Evolutionary conservation across 2,113 vertebrate species (phyloP), one percentile per base, ranked within the genome.

Genomic region (Chroicocephalus ridibundus): DNA sequence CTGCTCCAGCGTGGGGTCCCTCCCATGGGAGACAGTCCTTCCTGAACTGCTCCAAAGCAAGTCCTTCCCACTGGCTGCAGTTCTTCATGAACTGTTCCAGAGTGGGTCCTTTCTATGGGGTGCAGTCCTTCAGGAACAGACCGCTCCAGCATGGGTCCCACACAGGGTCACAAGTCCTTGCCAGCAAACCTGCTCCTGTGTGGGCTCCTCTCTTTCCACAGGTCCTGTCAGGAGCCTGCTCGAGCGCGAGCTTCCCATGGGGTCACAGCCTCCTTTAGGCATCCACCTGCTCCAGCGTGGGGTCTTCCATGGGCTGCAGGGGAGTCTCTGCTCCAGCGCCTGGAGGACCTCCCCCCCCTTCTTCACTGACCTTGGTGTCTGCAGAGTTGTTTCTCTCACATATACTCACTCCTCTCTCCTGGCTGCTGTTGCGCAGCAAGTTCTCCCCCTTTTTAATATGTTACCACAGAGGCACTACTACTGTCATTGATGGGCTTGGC

Each of bases 401-500:
- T 38, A 14, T 8, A 61, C 46, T 70, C 55, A 46, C 22, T 22
- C 34, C 38, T 25, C 16, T 38, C 55, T 22, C 22, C 4, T 5
- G 0, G 54, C 44, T 60, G 26, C 51, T 52, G 13, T n/a, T 54
- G 15, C 6, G 5, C 55, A 71, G 57, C 32, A 32, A 9, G 5
- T 42, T 64, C 11, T 14, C 6, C 32, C 32, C 27, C 27, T 66
- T 75, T 61, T 75, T 60, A 75, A 13, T 24, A 29, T 6, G 8
- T 47, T 42, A 44, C 22, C 34, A 5, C 34, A 69, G 62, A 61
- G 6, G 46, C 1, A 5, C 21, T 68, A 34, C 44, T 27, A 16
- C 54, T 0, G 1, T 19, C 0, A 0, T 29, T 54, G 79, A 66
- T 12, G 18, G 47, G 32, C 52, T 75, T 0, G 3, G 69, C 21